Evolutionary conservation across 2,113 vertebrate species (phyloP), one percentile per base, ranked within the genome.

Genomic region (Gasterosteus nipponicus): DNA sequence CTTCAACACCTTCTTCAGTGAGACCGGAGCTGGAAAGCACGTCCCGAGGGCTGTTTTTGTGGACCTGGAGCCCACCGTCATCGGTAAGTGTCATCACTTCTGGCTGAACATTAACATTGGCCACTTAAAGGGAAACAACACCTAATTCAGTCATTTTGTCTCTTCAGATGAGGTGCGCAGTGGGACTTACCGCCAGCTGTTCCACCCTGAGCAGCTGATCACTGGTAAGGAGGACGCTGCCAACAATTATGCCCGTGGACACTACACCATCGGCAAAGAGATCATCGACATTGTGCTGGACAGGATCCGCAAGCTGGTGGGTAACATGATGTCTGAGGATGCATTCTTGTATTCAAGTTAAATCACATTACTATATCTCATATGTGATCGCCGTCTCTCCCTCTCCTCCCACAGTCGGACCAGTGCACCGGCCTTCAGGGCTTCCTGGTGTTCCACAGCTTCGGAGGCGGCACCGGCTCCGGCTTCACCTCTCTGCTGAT

Each of bases 401-500:
- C 26, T 73, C 46, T 76, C 11, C 58, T 1, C 76, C 67, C 38
- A 16, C 80, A 90, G 88, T 74, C 88, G 5, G 88, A 90, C 78
- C 88, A 90, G 88, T 88, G 86, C 80, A 89, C 87, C 0, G 87
- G 87, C 8, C 87, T 89, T 19, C 87, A 89, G 75, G 81, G 81
- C n/a, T 83, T 83, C 75, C 71, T 83, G 81, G 81, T 83, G 1
- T 83, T 83, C 65, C 81, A 83, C 71, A 83, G 81, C 71, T 83
- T 83, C 38, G 81, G 81, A 8, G 81, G 81, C 19, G 81, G 81
- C 54, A 60, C 93, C 8, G 93, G 93, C 51, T 94, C 93, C 46
- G 92, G 93, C 80, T 93, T 94, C 90, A 94, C 93, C 80, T 98
- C 97, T 73, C 88, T 98, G 69, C 92, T 98, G 84, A 98, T 98